Conservation (phyloP, 2,888 invertebrate species). For the Ditula angustiorana region DNA sequence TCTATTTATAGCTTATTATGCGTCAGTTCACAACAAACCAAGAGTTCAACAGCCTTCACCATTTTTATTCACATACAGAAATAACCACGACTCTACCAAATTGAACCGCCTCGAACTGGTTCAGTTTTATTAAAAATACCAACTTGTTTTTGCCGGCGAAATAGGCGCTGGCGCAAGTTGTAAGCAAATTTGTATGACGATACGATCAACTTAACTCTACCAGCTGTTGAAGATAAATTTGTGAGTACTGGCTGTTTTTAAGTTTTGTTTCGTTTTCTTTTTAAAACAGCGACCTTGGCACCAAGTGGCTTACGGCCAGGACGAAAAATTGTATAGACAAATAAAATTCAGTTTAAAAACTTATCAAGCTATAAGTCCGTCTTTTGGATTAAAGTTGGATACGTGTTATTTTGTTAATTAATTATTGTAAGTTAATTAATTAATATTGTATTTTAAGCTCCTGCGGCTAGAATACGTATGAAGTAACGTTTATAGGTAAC, state of each 20-base stretch:
- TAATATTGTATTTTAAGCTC: too few relatives aligned
- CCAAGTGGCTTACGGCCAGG: slow-evolving; percentile 65
- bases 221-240: slow-evolving; percentile 47
- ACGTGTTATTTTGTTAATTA: too few relatives aligned
- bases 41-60: slow-evolving; percentile 11
- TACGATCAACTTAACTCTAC: slow-evolving; percentile 51
- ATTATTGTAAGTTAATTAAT: too few relatives aligned
- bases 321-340: slow-evolving; percentile 31
- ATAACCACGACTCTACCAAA: slow-evolving; percentile 26
- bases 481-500: too few relatives aligned
- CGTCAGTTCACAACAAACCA: too few relatives aligned
- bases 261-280: slow-evolving; percentile 55
- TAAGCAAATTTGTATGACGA: slow-evolving; percentile 40
- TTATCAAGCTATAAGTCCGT: background rate
- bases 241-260: slow-evolving; percentile 58
- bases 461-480: too few relatives aligned
- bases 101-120: slow-evolving; percentile 22
- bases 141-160: slow-evolving; percentile 7
- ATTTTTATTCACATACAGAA: slow-evolving; percentile 22
- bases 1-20: too few relatives aligned
- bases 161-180: background rate
- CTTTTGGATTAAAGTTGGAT: too few relatives aligned
- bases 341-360: background rate
- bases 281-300: slow-evolving; percentile 64
- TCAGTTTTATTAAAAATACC: slow-evolving; percentile 16